phyloP scores from a whole-genome alignment of 2,888 invertebrate genomes.

The Phlogophora meticulosa region DNA sequence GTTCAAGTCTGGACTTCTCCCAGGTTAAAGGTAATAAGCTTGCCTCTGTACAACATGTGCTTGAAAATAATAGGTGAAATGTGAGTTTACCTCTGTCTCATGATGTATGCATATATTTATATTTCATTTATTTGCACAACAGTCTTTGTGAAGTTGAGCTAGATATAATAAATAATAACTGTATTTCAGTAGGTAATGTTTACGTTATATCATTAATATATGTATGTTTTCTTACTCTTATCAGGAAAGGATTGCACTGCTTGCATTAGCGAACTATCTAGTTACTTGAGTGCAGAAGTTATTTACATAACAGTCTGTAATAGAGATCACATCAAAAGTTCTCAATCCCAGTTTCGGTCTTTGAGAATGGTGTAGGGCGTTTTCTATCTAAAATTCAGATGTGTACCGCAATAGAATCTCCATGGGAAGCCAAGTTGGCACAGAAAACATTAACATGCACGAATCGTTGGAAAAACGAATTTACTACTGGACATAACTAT shows the following conservation, averaged over 20 bases:
- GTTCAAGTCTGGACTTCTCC: not conserved
- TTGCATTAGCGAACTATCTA: not conserved
- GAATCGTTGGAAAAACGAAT: conserved; percentile 14
- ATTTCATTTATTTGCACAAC: too few relatives aligned
- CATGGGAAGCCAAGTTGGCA: conserved; percentile 25
- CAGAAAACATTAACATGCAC: conserved; percentile 10
- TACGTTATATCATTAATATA: too few relatives aligned
- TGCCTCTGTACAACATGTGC: not conserved
- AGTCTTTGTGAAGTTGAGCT: too few relatives aligned
- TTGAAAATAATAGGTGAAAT: not conserved
- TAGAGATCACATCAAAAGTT: too few relatives aligned
- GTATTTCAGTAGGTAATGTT: too few relatives aligned
- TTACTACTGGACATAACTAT: conserved; percentile 1
- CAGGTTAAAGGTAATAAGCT: not conserved
- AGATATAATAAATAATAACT: too few relatives aligned
- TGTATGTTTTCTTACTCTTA: not conserved
- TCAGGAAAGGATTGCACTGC: not conserved
- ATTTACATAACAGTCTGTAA: not conserved
- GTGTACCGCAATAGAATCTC: conserved; percentile 25
- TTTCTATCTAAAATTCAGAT: conserved; percentile 26
- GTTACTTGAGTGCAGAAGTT: not conserved
- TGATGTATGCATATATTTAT: too few relatives aligned
- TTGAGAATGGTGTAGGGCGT: not conserved
- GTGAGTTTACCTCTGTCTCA: not conserved
- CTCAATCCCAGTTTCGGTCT: not conserved